phyloP scores from a whole-genome alignment of 2,113 vertebrate species.

The Eira barbara region DNA sequence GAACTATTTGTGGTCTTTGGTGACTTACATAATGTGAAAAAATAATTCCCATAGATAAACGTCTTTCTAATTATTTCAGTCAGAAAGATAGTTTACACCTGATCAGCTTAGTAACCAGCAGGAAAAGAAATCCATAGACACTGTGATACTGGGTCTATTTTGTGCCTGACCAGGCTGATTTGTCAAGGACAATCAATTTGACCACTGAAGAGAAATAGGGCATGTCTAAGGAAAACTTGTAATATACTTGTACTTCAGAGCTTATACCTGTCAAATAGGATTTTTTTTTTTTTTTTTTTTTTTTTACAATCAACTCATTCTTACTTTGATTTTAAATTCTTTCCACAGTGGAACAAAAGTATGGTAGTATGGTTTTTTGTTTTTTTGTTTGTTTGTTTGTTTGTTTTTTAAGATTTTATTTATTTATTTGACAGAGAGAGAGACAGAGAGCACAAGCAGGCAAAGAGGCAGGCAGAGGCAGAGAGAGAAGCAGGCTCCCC shows the following conservation, averaged over 20 bases:
- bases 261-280: conserved; percentile 36
- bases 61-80: conserved; percentile 45
- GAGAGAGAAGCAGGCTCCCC: too few species aligned
- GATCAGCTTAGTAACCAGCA: conserved; percentile 11
- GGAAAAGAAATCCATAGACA: conserved; percentile 15
- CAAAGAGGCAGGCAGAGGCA: too few species aligned
- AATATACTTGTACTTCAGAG: conserved; percentile 60
- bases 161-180: conserved; percentile 63
- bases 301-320: conserved; percentile 16
- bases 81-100: not conserved
- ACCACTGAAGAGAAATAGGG: conserved; percentile 55
- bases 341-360: conserved; percentile 19
- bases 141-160: not conserved
- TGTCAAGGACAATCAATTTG: conserved; percentile 56
- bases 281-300: not conserved
- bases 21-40: not conserved
- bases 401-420: too few species aligned
- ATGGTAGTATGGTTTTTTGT: conserved; percentile 35
- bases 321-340: conserved; percentile 42
- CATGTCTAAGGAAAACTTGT: conserved; percentile 49
- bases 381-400: too few species aligned
- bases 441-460: too few species aligned
- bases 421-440: too few species aligned
- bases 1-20: not conserved
- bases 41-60: not conserved